phyloP scores from a whole-genome alignment of 2,888 invertebrate genomes.

The Phortica magna region DNA sequence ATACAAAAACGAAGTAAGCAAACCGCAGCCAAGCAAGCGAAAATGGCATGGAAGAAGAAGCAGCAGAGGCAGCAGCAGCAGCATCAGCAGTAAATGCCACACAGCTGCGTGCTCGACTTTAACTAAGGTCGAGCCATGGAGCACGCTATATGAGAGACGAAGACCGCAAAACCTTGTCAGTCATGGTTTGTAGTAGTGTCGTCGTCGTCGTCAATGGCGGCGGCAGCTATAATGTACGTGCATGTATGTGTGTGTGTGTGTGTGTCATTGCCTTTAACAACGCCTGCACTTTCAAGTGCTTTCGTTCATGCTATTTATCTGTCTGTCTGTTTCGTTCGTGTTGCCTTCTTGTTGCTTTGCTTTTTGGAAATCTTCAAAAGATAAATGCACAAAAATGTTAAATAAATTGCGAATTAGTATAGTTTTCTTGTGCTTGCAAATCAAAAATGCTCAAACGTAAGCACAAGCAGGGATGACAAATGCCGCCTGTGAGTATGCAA shows the following conservation, averaged over 20 bases:
- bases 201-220: background rate
- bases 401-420: conserved; percentile 45
- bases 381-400: conserved; percentile 32
- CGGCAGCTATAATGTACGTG: background rate
- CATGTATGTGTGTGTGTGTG: background rate
- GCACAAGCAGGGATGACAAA: background rate
- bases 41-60: background rate
- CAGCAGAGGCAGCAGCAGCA: conserved; percentile 25
- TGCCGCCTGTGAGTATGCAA: background rate
- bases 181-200: background rate
- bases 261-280: background rate
- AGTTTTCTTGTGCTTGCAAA: conserved; percentile 23
- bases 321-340: background rate
- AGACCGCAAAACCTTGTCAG: conserved; percentile 11
- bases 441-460: conserved; percentile 7
- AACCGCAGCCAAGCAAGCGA: conserved; percentile 2
- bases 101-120: conserved; percentile 17
- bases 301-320: background rate
- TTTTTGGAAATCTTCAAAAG: conserved; percentile 15
- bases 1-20: background rate
- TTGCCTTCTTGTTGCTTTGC: background rate
- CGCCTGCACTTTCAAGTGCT: background rate
- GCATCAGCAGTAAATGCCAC: conserved; percentile 2
- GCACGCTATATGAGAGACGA: background rate
- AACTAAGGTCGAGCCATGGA: background rate